Base-by-base conservation (phyloP, 2,797 vertebrate genomes). In the Lates japonicus region DNA sequence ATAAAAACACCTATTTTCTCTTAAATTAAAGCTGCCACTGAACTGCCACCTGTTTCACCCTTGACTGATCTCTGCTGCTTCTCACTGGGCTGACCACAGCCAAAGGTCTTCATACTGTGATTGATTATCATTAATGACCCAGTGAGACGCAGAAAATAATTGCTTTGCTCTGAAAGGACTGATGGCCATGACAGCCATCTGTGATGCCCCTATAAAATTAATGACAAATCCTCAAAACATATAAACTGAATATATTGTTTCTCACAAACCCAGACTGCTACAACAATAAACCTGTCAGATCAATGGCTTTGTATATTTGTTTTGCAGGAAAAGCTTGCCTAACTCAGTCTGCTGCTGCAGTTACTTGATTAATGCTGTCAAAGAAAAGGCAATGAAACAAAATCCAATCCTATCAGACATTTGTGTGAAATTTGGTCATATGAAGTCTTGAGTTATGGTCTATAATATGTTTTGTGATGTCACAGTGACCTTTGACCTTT, bases 11-110 rank as follows among this genome's bases (percentile, higher is more conserved):
- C 25, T 37, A 20, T 54, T 51, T 69, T 51, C 25, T 29, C 49
- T 88, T 81, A 76, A 83, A 89, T 86, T 41, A 78, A 59, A 20
- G 52, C 44, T 55, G 61, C 61, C 39, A 66, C 39, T 80, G 74
- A 75, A 54, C 60, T 42, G 42, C 59, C 80, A 76, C 33, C 63
- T 67, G 76, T 70, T 82, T 79, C 37, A 67, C 75, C 67, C 17
- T 14, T 31, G 22, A 61, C 76, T 82, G 67, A 72, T 74, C 11
- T 65, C 57, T 58, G 42, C 68, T 22, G 74, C 55, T 58, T 51
- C 70, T 76, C 67, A 17, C 70, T 14, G 29, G 33, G 44, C 51
- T 31, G 52, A 66, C 55, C 19, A 2, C 42, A 57, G 75, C 67
- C 63, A 70, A 58, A 46, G 20, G 58, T 66, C 81, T 58, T 73